phyloP scores from a whole-genome alignment of 2,113 vertebrate genomes.

The Crotalus helleri region DNA sequence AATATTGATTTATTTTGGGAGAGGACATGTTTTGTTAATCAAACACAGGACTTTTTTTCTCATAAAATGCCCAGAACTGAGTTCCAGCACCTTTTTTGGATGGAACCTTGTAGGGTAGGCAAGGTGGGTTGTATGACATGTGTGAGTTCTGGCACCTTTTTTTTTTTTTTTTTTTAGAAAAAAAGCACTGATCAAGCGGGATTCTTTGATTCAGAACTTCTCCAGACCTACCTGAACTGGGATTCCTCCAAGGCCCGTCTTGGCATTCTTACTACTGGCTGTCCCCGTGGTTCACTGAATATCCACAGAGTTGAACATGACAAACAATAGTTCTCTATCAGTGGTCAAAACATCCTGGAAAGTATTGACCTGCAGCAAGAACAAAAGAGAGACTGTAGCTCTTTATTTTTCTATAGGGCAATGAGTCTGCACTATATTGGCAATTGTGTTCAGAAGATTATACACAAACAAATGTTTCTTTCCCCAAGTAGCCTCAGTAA shows the following conservation, averaged over 20 bases:
- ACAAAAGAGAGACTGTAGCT: neutral
- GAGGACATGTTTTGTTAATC: neutral
- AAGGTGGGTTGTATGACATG: no score
- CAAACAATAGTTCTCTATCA: neutral
- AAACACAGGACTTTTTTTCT: neutral
- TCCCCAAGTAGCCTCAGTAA: neutral
- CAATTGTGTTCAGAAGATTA: neutral
- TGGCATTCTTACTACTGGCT: slow-evolving; percentile 1
- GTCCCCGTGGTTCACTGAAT: slow-evolving; percentile 28
- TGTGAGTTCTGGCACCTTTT: no score
- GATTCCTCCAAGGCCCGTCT: slow-evolving; percentile 10
- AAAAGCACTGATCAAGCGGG: neutral
- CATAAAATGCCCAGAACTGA: no score
- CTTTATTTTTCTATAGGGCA: neutral
- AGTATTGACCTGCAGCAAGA: slow-evolving; percentile 19
- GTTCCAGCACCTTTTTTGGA: no score
- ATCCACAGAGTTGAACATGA: slow-evolving; percentile 20
- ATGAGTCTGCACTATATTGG: neutral
- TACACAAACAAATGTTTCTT: neutral
- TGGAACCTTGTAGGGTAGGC: no score
- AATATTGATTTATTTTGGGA: neutral
- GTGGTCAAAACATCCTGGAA: slow-evolving; percentile 33
- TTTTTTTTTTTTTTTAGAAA: no score
- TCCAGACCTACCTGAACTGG: slow-evolving; percentile 19
- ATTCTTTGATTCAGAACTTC: neutral